These are phyloP conservation scores for Brachypalpus laphriformis DNA, from an alignment of 2,888 invertebrate species.

Conservation along the genomic window DNA sequence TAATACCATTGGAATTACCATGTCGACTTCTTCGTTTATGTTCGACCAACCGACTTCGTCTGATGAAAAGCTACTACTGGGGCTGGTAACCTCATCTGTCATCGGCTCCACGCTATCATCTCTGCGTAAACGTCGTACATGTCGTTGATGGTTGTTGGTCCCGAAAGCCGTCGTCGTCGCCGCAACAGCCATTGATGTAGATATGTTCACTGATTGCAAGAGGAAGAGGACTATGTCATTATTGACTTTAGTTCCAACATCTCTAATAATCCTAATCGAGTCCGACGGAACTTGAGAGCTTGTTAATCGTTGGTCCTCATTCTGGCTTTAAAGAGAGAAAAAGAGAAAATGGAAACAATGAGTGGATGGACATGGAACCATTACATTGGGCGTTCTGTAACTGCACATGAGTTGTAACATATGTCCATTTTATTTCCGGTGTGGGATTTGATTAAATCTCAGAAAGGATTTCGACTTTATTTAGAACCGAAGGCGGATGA, in stretches of 20 bases:
- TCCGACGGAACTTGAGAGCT: slow-evolving; percentile 54
- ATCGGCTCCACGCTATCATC: slow-evolving; percentile 49
- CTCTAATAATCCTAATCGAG: slow-evolving; percentile 64
- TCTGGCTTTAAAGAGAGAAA: slow-evolving; percentile 61
- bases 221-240: slow-evolving; percentile 54
- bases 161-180: slow-evolving; percentile 28
- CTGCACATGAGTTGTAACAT: slow-evolving; percentile 21
- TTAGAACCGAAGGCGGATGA: neutral
- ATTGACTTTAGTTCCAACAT: slow-evolving; percentile 64
- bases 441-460: slow-evolving; percentile 65
- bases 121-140: slow-evolving; percentile 41
- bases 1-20: slow-evolving; percentile 81
- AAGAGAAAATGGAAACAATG: slow-evolving; percentile 54
- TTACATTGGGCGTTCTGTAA: slow-evolving; percentile 1
- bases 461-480: slow-evolving; percentile 29
- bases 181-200: slow-evolving; percentile 43
- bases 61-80: slow-evolving; percentile 71
- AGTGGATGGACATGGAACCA: slow-evolving; percentile 31
- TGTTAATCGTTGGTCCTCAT: slow-evolving; percentile 63
- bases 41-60: slow-evolving; percentile 80
- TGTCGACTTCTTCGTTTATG: slow-evolving; percentile 81
- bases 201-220: slow-evolving; percentile 61
- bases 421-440: slow-evolving; percentile 50
- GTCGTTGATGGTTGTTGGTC: slow-evolving; percentile 16
- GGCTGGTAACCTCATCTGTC: slow-evolving; percentile 46